Evolutionary conservation across 2,113 vertebrate genomes (phyloP).

Genomic region (Dryoscopus gambensis): DNA sequence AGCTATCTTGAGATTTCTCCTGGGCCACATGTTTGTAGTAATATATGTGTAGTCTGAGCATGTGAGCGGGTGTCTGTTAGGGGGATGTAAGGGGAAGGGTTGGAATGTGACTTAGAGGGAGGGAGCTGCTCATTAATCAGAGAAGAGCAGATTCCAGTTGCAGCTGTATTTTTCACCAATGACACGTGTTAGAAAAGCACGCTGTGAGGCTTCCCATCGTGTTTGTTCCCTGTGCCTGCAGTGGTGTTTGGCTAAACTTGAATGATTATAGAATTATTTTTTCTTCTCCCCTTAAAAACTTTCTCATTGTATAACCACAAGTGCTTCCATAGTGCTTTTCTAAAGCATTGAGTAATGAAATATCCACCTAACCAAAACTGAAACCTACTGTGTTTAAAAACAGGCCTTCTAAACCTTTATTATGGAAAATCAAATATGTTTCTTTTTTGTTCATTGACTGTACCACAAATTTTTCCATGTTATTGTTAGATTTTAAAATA

Average conservation of each 20-base stretch:
- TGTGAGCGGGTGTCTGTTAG: constrained; percentile 32
- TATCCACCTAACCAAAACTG: neutral
- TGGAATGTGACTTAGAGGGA: constrained; percentile 44
- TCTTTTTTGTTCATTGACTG: neutral
- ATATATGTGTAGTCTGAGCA: constrained; percentile 47
- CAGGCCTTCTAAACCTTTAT: neutral
- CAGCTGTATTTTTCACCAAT: constrained; percentile 42
- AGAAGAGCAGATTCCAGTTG: constrained; percentile 6
- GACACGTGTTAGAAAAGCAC: neutral
- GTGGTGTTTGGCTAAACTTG: neutral
- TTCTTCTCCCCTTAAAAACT: neutral
- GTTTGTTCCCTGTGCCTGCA: neutral
- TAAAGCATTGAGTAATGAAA: neutral
- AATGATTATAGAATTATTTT: neutral
- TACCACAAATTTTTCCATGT: neutral
- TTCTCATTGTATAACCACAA: neutral
- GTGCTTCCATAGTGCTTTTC: neutral
- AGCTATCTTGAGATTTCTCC: constrained; percentile 52
- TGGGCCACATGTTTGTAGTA: neutral
- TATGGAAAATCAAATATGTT: neutral
- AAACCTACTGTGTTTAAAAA: neutral
- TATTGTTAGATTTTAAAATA: neutral
- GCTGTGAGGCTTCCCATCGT: neutral
- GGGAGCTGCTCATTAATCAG: constrained; percentile 42
- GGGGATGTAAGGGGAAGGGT: constrained; percentile 36